phyloP scores from a whole-genome alignment of 1,140 invertebrate genomes.

The Caligus rogercresseyi region DNA sequence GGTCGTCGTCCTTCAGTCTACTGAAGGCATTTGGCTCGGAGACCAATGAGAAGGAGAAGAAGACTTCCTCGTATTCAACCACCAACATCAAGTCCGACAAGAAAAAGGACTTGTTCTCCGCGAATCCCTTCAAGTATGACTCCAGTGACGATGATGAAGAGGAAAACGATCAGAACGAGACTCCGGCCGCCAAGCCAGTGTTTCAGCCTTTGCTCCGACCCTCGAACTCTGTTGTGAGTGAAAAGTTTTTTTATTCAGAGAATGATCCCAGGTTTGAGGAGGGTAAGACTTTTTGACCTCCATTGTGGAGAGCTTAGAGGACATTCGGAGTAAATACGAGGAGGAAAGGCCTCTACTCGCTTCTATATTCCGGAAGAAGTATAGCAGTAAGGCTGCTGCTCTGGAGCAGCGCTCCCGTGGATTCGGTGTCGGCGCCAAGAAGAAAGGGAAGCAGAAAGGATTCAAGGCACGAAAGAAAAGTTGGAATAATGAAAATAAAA shows the following conservation, averaged over 20 bases:
- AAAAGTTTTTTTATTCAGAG: background rate
- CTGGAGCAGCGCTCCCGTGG: background rate
- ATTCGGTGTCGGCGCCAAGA: background rate
- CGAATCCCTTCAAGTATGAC: conserved; percentile 15
- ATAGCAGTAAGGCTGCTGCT: background rate
- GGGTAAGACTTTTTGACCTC: background rate
- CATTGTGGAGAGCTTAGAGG: background rate
- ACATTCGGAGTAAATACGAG: background rate
- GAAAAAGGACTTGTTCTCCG: conserved; percentile 1
- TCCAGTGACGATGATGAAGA: conserved; percentile 8
- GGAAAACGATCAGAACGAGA: background rate
- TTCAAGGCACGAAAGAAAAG: background rate
- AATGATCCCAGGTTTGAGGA: conserved; percentile 5
- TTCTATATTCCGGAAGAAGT: background rate
- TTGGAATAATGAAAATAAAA: background rate
- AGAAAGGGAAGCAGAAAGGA: background rate
- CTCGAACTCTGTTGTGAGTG: background rate
- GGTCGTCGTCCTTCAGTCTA: conserved; percentile 1
- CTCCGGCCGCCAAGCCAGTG: background rate
- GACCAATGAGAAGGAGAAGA: background rate
- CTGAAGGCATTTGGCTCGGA: background rate
- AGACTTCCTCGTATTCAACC: background rate
- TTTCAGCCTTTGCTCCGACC: background rate
- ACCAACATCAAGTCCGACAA: background rate
- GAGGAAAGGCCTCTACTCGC: conserved; percentile 2